These are phyloP conservation scores for Drosophila niveifrons DNA, from an alignment of 2,888 invertebrate genomes.

Conservation along the genomic window DNA sequence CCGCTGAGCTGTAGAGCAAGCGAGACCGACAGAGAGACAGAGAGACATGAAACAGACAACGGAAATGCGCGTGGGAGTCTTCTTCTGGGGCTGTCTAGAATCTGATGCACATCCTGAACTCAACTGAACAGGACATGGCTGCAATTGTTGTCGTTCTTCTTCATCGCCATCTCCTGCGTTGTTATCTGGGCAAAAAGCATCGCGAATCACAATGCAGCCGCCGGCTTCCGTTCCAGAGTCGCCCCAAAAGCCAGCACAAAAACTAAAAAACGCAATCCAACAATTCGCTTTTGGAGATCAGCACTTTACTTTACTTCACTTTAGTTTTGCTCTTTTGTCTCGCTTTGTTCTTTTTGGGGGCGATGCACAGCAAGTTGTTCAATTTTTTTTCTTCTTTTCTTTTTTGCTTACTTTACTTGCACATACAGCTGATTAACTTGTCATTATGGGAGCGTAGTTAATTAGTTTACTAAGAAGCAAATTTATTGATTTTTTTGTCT, in stretches of 20 bases:
- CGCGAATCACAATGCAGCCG: slow-evolving; percentile 51
- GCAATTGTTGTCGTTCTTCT: slow-evolving; percentile 35
- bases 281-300: slow-evolving; percentile 21
- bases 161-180: slow-evolving; percentile 27
- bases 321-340: slow-evolving; percentile 12
- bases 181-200: slow-evolving; percentile 61
- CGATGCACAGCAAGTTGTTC: slow-evolving; percentile 52
- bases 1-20: neutral
- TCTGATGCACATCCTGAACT: slow-evolving; percentile 34
- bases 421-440: slow-evolving; percentile 3
- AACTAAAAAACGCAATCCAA: neutral
- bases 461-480: neutral
- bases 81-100: slow-evolving; percentile 29
- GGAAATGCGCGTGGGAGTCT: slow-evolving; percentile 76
- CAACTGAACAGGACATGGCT: slow-evolving; percentile 42
- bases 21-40: slow-evolving; percentile 9
- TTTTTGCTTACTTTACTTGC: neutral
- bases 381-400: slow-evolving; percentile 1
- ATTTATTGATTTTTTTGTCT: too few relatives aligned
- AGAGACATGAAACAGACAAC: slow-evolving; percentile 34
- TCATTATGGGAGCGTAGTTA: neutral
- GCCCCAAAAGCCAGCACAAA: slow-evolving; percentile 8
- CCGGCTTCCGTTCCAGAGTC: slow-evolving; percentile 70
- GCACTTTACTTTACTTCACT: neutral
- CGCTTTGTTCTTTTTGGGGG: slow-evolving; percentile 58